A percentile compares a stretch with the other conserved stretches of the same genome.
These are phyloP conservation scores for Cremastinae sp. DNA, from an alignment of 2,888 invertebrate species.

Conservation along the genomic window DNA sequence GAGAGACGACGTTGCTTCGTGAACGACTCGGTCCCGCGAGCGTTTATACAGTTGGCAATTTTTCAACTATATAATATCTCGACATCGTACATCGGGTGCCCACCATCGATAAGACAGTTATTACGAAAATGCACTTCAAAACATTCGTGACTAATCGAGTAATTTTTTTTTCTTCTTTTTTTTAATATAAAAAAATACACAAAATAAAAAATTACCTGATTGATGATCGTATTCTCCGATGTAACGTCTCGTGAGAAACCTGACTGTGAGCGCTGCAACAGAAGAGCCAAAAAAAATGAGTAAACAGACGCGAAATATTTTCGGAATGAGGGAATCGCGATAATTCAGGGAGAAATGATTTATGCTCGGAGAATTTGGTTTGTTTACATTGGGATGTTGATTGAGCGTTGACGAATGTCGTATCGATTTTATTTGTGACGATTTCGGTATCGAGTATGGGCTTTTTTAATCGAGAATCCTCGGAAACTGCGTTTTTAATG, in stretches of 20 bases:
- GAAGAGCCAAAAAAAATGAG: constrained; percentile 13
- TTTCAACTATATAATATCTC: constrained; percentile 68
- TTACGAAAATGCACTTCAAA: constrained; percentile 49
- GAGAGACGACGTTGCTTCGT: constrained; percentile 57
- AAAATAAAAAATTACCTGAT: constrained; percentile 85
- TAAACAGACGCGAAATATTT: neutral
- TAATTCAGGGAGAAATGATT: neutral
- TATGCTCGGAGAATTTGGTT: constrained; percentile 11
- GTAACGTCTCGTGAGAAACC: constrained; percentile 95
- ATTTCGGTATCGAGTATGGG: no score
- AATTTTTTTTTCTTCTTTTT: no score
- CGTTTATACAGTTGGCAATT: constrained; percentile 70
- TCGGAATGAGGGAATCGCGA: neutral
- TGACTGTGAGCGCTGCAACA: constrained; percentile 88
- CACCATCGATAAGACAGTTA: constrained; percentile 27
- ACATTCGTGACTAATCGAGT: constrained; percentile 41
- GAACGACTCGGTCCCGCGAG: constrained; percentile 52
- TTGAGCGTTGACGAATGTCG: no score
- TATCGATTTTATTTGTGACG: no score
- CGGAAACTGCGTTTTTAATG: constrained; percentile 52
- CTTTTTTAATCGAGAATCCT: no score
- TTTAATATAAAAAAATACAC: no score
- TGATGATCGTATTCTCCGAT: constrained; percentile 98
- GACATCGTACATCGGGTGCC: constrained; percentile 11
- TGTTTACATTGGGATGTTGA: constrained; percentile 7